Evolutionary conservation across 2,113 vertebrate species (phyloP).

Genomic region (Channa argus): DNA sequence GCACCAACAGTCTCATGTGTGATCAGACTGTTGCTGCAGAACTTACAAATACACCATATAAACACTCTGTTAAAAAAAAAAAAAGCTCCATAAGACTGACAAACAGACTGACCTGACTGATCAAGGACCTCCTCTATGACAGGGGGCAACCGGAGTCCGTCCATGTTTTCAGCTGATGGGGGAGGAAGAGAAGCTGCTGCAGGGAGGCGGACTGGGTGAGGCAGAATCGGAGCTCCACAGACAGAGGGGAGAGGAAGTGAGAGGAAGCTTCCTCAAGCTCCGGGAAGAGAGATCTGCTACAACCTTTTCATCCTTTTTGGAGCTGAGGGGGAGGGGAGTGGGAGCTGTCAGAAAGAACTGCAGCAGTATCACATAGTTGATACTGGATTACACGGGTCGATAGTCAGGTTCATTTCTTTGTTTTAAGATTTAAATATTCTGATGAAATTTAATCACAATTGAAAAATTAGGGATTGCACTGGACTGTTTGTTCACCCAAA

Average conservation of each 20-base stretch:
- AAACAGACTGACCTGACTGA: conserved; percentile 65
- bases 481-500: no score
- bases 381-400: background rate
- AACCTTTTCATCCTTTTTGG: conserved; percentile 63
- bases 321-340: conserved; percentile 26
- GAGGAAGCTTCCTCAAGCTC: conserved; percentile 51
- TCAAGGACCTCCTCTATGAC: conserved; percentile 80
- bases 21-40: no score
- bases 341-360: conserved; percentile 12
- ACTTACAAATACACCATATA: no score
- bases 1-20: no score
- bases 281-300: conserved; percentile 27
- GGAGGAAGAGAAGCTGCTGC: background rate
- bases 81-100: no score
- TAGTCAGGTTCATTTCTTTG: background rate
- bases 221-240: background rate
- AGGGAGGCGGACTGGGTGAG: background rate
- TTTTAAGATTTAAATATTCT: no score
- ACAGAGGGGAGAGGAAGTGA: background rate
- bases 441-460: no score
- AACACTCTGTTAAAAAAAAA: no score
- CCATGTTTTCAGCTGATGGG: conserved; percentile 61
- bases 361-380: conserved; percentile 1
- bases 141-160: conserved; percentile 76
- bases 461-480: no score